Base-by-base conservation (phyloP, 1,140 invertebrate genomes). In the Drosophila seguyi region DNA sequence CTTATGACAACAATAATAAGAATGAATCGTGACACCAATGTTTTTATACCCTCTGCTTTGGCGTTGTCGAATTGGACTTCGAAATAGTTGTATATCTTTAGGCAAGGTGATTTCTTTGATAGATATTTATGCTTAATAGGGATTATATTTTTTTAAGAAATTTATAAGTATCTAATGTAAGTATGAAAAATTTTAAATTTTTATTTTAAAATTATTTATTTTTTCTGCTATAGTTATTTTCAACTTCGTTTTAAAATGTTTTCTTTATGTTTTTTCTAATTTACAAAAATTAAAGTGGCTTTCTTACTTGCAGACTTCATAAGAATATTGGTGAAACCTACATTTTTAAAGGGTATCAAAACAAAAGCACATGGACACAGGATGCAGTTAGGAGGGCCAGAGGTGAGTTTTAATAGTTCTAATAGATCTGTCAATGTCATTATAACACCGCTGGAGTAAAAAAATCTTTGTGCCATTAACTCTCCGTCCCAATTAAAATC, bases 401-500 rank as follows among this genome's bases (percentile, higher is more conserved):
- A 38, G 39, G 8, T 36, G 20, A 16, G 34, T 38, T 38, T 0
- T 53, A 38, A 63, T 34, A 44, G 18, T 38, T 53, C n/a, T 68
- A 41, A 67, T 68, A 68, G 47, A 29, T 7, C 18, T 72, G 36
- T 20, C 58, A 72, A 72, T 72, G 66, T 14, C 44, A n/a, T 22
- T n/a, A 72, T 72, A 48, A 72, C 52, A 72, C 52, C 29, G 71
- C 38, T 29, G 14, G 53, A 59, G 36, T 72, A 72, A 38, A 50
- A 50, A 59, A 59, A 48, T 72, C 69, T 16, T 47, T 59, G 52
- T 44, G 13, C 44, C 53, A 48, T 72, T 48, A 72, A 59, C 18
- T 45, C 22, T n/a, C 14, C 41, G 27, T 72, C 14, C 67, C 66
- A 72, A 72, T 72, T 72, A 72, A 50, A 72, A 58, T 72, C 52